phyloP scores from a whole-genome alignment of 2,797 vertebrate species.

The Xiphophorus birchmanni region DNA sequence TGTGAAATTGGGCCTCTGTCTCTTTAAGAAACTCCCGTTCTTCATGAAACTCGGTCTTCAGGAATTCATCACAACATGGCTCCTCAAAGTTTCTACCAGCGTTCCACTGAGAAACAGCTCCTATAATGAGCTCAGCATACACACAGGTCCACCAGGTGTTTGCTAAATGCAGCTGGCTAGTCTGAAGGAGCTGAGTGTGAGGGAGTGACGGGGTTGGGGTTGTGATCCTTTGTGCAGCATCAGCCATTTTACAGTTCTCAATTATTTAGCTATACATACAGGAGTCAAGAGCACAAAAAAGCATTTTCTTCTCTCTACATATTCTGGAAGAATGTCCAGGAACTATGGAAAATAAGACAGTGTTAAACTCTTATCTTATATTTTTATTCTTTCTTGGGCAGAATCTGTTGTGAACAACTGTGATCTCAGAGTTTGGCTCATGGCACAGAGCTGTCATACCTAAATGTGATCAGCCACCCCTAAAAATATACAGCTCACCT shows the following conservation, averaged over 20 bases:
- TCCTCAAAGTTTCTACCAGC: no score
- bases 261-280: neutral
- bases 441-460: neutral
- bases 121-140: no score
- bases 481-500: conserved; percentile 12
- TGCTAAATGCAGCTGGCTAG: no score
- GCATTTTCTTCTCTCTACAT: neutral
- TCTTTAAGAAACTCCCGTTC: no score
- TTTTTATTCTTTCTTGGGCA: neutral
- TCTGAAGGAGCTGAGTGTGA: no score
- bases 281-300: neutral
- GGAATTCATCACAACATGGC: no score
- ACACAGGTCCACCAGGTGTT: no score
- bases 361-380: neutral
- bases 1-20: no score
- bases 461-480: conserved; percentile 14
- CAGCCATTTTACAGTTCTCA: neutral
- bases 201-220: no score
- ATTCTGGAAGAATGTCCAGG: neutral
- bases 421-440: neutral
- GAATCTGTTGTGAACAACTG: neutral
- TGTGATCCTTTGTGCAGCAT: neutral
- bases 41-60: no score
- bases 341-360: neutral
- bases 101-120: no score